Evolutionary conservation across 2,797 vertebrate species (phyloP).

Genomic region (Cryptoprocta ferox): DNA sequence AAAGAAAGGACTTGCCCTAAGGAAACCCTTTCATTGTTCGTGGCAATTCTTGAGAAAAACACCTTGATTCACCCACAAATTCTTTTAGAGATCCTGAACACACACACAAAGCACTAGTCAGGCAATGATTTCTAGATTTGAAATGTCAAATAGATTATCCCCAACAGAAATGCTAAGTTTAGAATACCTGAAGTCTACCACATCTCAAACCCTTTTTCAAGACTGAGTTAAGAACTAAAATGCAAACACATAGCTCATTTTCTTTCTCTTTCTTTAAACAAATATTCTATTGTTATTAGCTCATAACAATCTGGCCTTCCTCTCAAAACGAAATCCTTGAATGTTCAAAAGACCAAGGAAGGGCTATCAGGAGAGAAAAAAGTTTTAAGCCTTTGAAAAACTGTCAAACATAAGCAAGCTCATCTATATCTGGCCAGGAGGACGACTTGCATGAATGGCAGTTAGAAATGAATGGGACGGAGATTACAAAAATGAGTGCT

Average conservation of each 20-base stretch:
- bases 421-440: slow-evolving; percentile 31
- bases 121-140: slow-evolving; percentile 32
- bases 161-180: slow-evolving; percentile 53
- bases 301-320: slow-evolving; percentile 38
- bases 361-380: slow-evolving; percentile 23
- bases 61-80: slow-evolving; percentile 57
- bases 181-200: slow-evolving; percentile 54
- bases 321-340: slow-evolving; percentile 46
- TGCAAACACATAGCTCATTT: slow-evolving; percentile 26
- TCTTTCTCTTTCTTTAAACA: slow-evolving; percentile 43
- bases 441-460: slow-evolving; percentile 53
- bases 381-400: slow-evolving; percentile 73
- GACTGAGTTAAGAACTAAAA: slow-evolving; percentile 52
- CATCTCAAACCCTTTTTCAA: slow-evolving; percentile 21
- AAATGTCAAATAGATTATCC: slow-evolving; percentile 57
- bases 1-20: slow-evolving; percentile 48
- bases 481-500: slow-evolving; percentile 54
- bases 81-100: slow-evolving; percentile 53
- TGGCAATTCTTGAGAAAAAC: slow-evolving; percentile 65
- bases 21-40: slow-evolving; percentile 63
- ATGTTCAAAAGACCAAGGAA: slow-evolving; percentile 50
- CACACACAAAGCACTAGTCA: slow-evolving; percentile 14
- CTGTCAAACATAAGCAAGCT: slow-evolving; percentile 48
- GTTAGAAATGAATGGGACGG: slow-evolving; percentile 62
- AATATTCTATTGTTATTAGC: neutral